phyloP scores from a whole-genome alignment of 2,797 vertebrate species.

The Lateolabrax maculatus region DNA sequence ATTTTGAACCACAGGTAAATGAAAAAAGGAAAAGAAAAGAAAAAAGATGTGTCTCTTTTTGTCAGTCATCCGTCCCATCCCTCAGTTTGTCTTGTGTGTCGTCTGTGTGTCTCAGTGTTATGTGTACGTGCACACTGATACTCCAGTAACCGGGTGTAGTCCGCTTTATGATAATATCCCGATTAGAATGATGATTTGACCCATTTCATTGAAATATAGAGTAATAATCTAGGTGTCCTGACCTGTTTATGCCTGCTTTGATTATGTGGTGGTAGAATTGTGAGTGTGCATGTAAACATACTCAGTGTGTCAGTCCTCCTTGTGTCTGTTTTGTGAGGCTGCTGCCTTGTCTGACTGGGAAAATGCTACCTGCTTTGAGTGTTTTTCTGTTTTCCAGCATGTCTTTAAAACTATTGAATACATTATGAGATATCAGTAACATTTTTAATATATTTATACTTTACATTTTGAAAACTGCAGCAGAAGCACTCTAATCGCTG shows the following conservation, averaged over 20 bases:
- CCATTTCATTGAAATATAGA: not conserved
- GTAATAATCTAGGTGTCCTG: not conserved
- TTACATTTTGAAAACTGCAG: slow-evolving; percentile 7
- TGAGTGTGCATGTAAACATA: slow-evolving; percentile 63
- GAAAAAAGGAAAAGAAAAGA: slow-evolving; percentile 56
- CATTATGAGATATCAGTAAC: slow-evolving; percentile 11
- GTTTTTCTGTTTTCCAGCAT: slow-evolving; percentile 60
- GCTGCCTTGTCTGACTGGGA: slow-evolving; percentile 36
- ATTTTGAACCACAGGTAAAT: slow-evolving; percentile 96
- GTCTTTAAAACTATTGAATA: slow-evolving; percentile 65
- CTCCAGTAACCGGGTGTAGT: not conserved
- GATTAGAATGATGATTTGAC: not conserved
- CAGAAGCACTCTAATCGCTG: not conserved
- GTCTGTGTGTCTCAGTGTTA: slow-evolving; percentile 60
- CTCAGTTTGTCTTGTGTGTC: slow-evolving; percentile 48
- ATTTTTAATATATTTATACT: no score
- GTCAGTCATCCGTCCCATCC: slow-evolving; percentile 17
- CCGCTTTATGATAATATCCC: not conserved
- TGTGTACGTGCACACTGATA: slow-evolving; percentile 58
- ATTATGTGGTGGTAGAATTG: not conserved
- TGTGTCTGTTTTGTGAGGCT: slow-evolving; percentile 58
- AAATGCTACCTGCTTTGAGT: slow-evolving; percentile 60
- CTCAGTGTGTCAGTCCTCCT: slow-evolving; percentile 48
- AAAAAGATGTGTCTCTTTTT: slow-evolving; percentile 46
- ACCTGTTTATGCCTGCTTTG: not conserved